These are phyloP conservation scores for Artemia franciscana DNA, from an alignment of 1,140 invertebrate species.

Conservation along the genomic window DNA sequence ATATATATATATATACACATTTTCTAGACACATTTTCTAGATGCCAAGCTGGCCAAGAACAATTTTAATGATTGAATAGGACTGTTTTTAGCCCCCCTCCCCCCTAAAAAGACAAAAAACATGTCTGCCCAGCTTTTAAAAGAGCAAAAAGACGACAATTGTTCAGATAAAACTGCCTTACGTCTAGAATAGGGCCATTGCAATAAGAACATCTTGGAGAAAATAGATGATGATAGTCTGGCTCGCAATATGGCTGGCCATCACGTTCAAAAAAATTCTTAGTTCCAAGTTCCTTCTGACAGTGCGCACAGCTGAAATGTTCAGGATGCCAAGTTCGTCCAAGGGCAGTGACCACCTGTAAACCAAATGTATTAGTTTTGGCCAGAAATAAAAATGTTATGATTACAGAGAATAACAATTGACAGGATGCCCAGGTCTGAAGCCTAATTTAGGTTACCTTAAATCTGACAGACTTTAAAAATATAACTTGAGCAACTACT, in stretches of 20 bases:
- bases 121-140: slow-evolving; percentile 2
- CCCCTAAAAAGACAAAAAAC: background rate
- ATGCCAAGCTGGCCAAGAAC: background rate
- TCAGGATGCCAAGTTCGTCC: slow-evolving; percentile 99
- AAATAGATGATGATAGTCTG: slow-evolving; percentile 94
- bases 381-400: no score
- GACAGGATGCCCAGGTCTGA: no score
- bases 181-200: slow-evolving; percentile 92
- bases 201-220: slow-evolving; percentile 94
- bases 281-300: slow-evolving; percentile 83
- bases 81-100: background rate
- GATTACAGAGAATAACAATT: no score
- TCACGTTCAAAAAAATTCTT: slow-evolving; percentile 96
- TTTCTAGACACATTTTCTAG: no score
- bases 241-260: slow-evolving; percentile 87
- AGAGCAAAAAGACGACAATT: no score
- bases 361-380: no score
- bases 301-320: slow-evolving; percentile 92
- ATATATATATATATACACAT: no score
- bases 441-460: no score
- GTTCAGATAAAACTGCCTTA: slow-evolving; percentile 30
- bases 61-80: background rate
- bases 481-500: no score
- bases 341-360: slow-evolving; percentile 69
- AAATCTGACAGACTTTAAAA: no score